These are phyloP conservation scores for Spizella passerina DNA, from an alignment of 2,797 vertebrate species.

Conservation along the genomic window DNA sequence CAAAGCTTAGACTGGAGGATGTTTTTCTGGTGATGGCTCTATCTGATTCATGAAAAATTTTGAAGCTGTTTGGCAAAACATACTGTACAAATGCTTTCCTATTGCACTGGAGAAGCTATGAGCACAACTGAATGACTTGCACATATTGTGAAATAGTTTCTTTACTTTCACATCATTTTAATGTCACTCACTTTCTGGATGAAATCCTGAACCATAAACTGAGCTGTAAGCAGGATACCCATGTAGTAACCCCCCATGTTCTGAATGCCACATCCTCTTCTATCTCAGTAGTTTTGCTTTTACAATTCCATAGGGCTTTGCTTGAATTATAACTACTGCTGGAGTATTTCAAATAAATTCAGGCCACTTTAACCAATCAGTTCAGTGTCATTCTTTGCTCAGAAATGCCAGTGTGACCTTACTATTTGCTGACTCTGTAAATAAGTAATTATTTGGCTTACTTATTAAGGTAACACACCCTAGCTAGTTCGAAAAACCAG, in stretches of 20 bases:
- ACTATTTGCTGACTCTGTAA: conserved; percentile 77
- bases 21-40: neutral
- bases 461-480: conserved; percentile 79
- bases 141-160: neutral
- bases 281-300: neutral
- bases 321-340: neutral
- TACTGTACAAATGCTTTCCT: neutral
- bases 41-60: neutral
- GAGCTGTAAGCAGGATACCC: neutral
- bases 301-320: neutral
- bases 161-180: conserved; percentile 2
- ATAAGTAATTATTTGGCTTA: conserved; percentile 81
- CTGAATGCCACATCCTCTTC: neutral
- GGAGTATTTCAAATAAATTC: neutral
- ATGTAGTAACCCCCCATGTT: neutral
- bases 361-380: neutral
- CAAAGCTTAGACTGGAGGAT: neutral
- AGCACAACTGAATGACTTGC: conserved; percentile 3
- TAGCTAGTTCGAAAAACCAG: conserved; percentile 76
- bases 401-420: conserved; percentile 53
- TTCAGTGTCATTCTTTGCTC: conserved; percentile 2
- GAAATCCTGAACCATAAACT: neutral
- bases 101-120: neutral
- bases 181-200: neutral
- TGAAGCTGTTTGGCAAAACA: neutral